These are phyloP conservation scores for Hipposideros larvatus DNA, from an alignment of 2,797 vertebrate genomes.

Conservation along the genomic window DNA sequence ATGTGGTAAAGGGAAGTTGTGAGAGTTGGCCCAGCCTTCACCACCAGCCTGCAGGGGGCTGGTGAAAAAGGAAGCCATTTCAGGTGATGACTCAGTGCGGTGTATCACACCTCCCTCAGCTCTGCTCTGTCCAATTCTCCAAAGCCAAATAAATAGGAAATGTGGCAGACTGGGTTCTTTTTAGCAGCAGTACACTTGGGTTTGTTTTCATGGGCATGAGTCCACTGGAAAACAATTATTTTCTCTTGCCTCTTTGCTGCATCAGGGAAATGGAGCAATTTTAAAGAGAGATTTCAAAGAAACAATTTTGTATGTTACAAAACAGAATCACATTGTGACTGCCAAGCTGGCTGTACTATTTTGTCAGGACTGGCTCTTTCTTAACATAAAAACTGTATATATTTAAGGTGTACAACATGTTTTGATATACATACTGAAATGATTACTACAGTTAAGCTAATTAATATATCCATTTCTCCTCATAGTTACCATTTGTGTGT, in stretches of 20 bases:
- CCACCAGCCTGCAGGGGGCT: neutral
- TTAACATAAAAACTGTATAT: neutral
- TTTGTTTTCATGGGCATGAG: slow-evolving; percentile 68
- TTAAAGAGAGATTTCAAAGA: slow-evolving; percentile 45
- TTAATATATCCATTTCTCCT: neutral
- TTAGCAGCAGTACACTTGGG: slow-evolving; percentile 47
- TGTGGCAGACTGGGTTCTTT: slow-evolving; percentile 61
- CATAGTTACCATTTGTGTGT: neutral
- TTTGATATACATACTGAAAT: neutral
- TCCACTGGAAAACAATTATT: slow-evolving; percentile 63
- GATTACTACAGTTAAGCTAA: neutral
- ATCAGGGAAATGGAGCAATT: slow-evolving; percentile 54
- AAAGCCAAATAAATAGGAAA: slow-evolving; percentile 77
- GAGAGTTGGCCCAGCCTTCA: neutral
- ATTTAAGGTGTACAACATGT: neutral
- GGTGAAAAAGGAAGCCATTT: neutral
- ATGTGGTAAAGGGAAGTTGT: neutral
- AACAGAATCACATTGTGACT: neutral
- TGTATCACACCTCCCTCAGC: neutral
- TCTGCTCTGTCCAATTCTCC: neutral
- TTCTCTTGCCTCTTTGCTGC: slow-evolving; percentile 46
- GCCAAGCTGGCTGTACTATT: neutral
- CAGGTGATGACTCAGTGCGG: slow-evolving; percentile 60
- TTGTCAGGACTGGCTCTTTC: slow-evolving; percentile 12
- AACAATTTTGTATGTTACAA: neutral